A percentile compares a stretch with the other conserved stretches of the same genome.
These are phyloP conservation scores for Aphaenogaster rudis DNA, from an alignment of 1,140 invertebrate species.

Conservation along the genomic window DNA sequence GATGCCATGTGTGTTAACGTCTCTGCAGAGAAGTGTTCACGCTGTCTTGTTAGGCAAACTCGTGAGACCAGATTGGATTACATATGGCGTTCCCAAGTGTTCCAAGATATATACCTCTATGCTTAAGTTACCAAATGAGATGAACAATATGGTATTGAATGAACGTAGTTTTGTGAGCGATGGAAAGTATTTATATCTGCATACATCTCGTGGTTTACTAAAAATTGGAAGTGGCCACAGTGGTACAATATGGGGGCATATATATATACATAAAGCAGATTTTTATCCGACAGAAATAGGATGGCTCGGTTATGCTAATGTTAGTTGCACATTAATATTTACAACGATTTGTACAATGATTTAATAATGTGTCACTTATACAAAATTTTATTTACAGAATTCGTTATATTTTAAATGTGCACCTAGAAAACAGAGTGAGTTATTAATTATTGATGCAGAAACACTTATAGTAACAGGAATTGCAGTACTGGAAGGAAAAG, in stretches of 20 bases:
- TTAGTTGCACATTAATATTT: conserved; percentile 85
- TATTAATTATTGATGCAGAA: conserved; percentile 89
- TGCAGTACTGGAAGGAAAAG: conserved; percentile 89
- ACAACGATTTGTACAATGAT: neutral
- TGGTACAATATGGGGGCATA: conserved; percentile 95
- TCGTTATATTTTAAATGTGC: conserved; percentile 88
- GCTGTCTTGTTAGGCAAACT: conserved; percentile 95
- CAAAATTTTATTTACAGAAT: conserved; percentile 82
- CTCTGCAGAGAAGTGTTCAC: conserved; percentile 96
- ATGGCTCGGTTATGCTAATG: conserved; percentile 95
- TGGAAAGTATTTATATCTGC: conserved; percentile 95
- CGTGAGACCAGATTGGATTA: conserved; percentile 94
- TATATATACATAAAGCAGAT: conserved; percentile 93
- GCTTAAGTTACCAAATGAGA: conserved; percentile 87
- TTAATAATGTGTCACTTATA: conserved; percentile 12
- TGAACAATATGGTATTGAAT: conserved; percentile 86
- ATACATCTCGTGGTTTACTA: conserved; percentile 91
- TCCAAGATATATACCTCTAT: conserved; percentile 92
- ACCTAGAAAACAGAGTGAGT: conserved; percentile 88
- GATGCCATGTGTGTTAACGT: conserved; percentile 95
- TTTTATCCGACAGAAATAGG: conserved; percentile 93
- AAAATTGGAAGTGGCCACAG: conserved; percentile 98
- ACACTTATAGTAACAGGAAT: conserved; percentile 88
- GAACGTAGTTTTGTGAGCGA: conserved; percentile 91
- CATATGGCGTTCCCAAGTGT: conserved; percentile 93